Conservation (phyloP, 2,113 vertebrate species). For the Ceuthmochares aereus region DNA sequence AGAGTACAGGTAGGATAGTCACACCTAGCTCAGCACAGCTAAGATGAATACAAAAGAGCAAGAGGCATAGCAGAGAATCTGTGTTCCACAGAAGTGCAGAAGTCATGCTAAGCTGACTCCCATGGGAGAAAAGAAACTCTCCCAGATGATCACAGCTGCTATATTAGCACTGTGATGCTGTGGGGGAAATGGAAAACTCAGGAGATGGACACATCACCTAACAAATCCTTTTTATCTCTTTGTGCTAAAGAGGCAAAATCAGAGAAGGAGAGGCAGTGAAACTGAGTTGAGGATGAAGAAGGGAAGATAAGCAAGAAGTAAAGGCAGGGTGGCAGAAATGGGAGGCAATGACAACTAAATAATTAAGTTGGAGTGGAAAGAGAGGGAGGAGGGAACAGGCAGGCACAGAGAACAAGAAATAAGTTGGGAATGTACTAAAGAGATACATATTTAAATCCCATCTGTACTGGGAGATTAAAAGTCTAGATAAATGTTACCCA, state of each 20-base stretch:
- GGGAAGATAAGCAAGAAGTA: neutral
- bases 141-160: neutral
- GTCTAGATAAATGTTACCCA: neutral
- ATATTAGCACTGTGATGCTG: neutral
- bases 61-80: neutral
- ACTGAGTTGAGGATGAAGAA: neutral
- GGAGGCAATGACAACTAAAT: neutral
- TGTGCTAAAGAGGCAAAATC: neutral
- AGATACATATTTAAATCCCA: neutral
- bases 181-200: neutral
- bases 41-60: neutral
- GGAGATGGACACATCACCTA: neutral
- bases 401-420: neutral
- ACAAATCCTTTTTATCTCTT: neutral
- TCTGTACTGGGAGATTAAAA: neutral
- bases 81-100: neutral
- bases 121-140: neutral
- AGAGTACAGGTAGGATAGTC: neutral
- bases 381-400: neutral
- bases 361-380: neutral
- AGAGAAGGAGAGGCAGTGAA: neutral
- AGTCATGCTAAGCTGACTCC: neutral
- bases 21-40: neutral
- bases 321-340: accelerated
- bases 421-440: neutral